Conservation (phyloP, 1,140 invertebrate genomes). For the Hormaphis cornu region DNA sequence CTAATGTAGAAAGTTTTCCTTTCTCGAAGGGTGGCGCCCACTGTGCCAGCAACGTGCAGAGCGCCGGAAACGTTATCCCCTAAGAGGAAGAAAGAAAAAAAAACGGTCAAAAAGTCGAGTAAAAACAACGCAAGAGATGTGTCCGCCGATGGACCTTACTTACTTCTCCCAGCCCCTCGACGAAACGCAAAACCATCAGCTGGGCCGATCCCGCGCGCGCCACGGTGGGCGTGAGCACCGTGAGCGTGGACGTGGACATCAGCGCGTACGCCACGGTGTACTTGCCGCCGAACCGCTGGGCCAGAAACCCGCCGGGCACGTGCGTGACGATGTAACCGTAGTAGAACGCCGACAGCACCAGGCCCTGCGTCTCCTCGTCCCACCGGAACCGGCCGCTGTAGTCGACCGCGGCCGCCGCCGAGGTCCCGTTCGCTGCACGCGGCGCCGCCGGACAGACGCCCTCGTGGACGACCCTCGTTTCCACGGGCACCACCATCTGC, state of each 20-base stretch:
- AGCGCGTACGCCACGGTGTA: slow-evolving; percentile 45
- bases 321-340: slow-evolving; percentile 53
- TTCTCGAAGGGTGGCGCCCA: slow-evolving; percentile 65
- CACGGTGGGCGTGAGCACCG: slow-evolving; percentile 55
- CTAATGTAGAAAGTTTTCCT: slow-evolving; percentile 62
- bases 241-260: slow-evolving; percentile 52
- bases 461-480: background rate
- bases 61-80: slow-evolving; percentile 65
- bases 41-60: slow-evolving; percentile 60
- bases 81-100: slow-evolving; percentile 40
- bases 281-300: slow-evolving; percentile 50
- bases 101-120: too few species aligned
- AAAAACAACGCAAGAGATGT: too few species aligned
- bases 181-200: slow-evolving; percentile 53
- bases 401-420: background rate
- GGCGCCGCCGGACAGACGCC: background rate
- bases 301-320: slow-evolving; percentile 51
- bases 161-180: slow-evolving; percentile 59
- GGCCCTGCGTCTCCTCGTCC: slow-evolving; percentile 44
- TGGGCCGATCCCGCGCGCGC: slow-evolving; percentile 45
- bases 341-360: slow-evolving; percentile 52
- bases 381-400: slow-evolving; percentile 45
- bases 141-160: too few species aligned
- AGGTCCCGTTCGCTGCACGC: too few species aligned
- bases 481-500: slow-evolving; percentile 55